A percentile compares a stretch with the other conserved stretches of the same genome.
Evolutionary conservation across 2,888 invertebrate genomes (phyloP).

Genomic region (Aelia acuminata): DNA sequence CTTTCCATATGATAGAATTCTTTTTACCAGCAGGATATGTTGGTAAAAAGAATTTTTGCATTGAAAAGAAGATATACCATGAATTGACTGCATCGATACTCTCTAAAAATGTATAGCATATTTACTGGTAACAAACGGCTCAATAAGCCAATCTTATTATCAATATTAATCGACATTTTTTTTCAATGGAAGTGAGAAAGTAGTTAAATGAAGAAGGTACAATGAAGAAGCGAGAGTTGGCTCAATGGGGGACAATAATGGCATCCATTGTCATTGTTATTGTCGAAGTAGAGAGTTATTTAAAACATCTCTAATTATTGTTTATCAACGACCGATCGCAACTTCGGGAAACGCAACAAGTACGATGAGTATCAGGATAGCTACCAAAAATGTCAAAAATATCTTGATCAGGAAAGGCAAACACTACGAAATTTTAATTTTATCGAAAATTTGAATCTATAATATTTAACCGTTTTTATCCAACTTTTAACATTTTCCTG

Average conservation of each 20-base stretch:
- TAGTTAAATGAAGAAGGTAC: background rate
- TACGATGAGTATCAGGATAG: background rate
- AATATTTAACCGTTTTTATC: no score
- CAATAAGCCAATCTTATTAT: background rate
- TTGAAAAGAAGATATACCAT: no score
- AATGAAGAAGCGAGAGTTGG: background rate
- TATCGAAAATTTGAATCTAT: no score
- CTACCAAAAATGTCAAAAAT: no score
- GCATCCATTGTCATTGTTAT: background rate
- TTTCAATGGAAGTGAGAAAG: background rate
- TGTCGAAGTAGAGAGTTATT: conserved; percentile 5
- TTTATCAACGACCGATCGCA: background rate
- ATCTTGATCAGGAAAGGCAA: no score
- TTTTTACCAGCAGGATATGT: no score
- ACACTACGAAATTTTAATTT: no score
- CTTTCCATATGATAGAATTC: no score
- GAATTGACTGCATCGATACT: no score
- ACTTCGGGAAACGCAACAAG: background rate
- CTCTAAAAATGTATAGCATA: no score
- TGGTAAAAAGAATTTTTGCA: no score
- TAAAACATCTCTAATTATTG: background rate
- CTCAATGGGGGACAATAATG: background rate
- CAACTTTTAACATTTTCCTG: no score
- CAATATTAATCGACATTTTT: background rate
- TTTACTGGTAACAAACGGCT: background rate